Conservation (phyloP, 1,140 invertebrate species). For the Sinella curviseta region DNA sequence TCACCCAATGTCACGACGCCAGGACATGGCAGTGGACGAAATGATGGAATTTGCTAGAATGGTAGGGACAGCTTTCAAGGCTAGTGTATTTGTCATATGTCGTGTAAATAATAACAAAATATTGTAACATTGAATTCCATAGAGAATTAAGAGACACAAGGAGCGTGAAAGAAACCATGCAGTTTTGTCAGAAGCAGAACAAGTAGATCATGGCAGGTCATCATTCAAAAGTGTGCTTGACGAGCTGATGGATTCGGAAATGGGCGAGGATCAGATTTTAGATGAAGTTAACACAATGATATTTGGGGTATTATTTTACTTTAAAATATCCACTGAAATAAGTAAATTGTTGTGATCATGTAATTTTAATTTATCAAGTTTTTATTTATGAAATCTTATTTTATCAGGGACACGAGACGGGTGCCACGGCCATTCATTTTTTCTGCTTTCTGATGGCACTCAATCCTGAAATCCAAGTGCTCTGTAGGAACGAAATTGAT, state of each 20-base stretch:
- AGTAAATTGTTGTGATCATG: no score
- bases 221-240: background rate
- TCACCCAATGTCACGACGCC: background rate
- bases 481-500: background rate
- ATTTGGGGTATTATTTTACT: background rate
- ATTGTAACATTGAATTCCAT: no score
- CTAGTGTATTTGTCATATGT: background rate
- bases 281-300: background rate
- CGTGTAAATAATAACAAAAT: background rate
- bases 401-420: background rate
- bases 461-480: background rate
- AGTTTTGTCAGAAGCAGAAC: background rate
- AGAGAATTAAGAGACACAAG: background rate
- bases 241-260: background rate
- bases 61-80: background rate
- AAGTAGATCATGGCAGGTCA: background rate
- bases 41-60: background rate
- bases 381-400: no score
- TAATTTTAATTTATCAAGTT: no score
- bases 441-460: conserved; percentile 1
- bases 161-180: background rate
- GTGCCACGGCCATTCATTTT: background rate
- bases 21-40: background rate
- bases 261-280: background rate
- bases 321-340: no score